Evolutionary conservation across 2,113 vertebrate species (phyloP), one percentile per base, ranked within the genome.

Genomic region (Scortum barcoo): DNA sequence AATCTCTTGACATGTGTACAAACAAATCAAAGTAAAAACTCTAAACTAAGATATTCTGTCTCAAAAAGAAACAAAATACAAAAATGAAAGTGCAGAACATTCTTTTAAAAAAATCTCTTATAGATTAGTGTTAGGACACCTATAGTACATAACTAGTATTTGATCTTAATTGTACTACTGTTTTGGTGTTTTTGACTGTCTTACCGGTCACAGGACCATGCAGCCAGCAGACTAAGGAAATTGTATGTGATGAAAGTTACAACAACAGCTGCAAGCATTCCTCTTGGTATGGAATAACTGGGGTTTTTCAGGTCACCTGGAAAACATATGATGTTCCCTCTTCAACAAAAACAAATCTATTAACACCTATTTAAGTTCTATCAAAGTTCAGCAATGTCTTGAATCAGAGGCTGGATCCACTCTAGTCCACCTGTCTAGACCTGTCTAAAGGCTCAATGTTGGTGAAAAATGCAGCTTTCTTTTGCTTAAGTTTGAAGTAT

Each of bases 231-330:
- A 68, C 94, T 93, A 51, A 97, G 86, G 72, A 97, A 46, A 88
- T 95, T 97, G 92, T 97, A 97, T 19, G 95, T 89, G 19, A 96
- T 92, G 87, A 96, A 97, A 80, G 96, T 97, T 90, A 94, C 96
- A 63, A 97, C 81, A 76, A 97, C 96, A 0, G 96, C 96, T 0
- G 95, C 95, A 75, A 97, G 95, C 3, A 96, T 97, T 86, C 97
- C 97, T 70, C 97, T 93, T 0, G 96, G 96, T 78, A 98, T 97
- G 65, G 97, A 96, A 76, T 96, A 97, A 80, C 97, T 96, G 0
- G 96, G 96, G 77, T 92, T 96, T 87, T 95, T 97, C 86, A 97
- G 89, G 76, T 98, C 96, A 9, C 97, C 96, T 97, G 78, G 4
- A 53, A 40, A 81, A 80, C 33, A 74, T n/a, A 89, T 17, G 8